Evolutionary conservation across 2,113 vertebrate species (phyloP).

Genomic region (Phyllostomus hastatus): DNA sequence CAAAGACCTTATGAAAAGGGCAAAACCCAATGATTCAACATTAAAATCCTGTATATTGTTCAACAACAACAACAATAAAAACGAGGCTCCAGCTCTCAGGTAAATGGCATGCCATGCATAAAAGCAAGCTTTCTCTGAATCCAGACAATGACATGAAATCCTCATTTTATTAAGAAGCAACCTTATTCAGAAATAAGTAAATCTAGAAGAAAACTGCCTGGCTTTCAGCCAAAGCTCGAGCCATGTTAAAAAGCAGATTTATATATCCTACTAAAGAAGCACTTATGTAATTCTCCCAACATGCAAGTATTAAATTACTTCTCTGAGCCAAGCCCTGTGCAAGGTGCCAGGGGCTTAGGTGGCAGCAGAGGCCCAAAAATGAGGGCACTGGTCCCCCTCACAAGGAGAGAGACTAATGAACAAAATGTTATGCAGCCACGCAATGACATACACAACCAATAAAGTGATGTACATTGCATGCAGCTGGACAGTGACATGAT

Average conservation of each 20-base stretch:
- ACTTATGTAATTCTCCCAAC: slow-evolving; percentile 48
- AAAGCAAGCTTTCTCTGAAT: neutral
- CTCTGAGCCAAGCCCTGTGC: neutral
- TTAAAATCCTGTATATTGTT: neutral
- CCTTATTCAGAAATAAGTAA: slow-evolving; percentile 4
- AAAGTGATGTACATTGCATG: neutral
- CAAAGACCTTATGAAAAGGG: neutral
- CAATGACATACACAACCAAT: neutral
- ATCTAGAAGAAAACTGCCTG: neutral
- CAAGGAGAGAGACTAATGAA: neutral
- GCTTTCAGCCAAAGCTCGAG: slow-evolving; percentile 1
- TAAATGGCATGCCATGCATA: neutral
- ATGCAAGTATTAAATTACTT: neutral
- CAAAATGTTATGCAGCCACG: neutral
- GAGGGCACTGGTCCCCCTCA: neutral
- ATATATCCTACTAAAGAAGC: slow-evolving; percentile 39
- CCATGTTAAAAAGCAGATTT: slow-evolving; percentile 52
- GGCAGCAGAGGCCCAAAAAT: neutral
- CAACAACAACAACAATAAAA: neutral
- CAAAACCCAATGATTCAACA: neutral
- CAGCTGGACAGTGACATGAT: neutral
- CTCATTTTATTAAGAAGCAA: neutral
- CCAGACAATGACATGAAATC: neutral
- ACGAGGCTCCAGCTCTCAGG: neutral
- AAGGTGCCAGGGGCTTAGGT: neutral